These are phyloP conservation scores for Dicentrarchus labrax DNA, from an alignment of 2,113 vertebrate species.

Conservation along the genomic window DNA sequence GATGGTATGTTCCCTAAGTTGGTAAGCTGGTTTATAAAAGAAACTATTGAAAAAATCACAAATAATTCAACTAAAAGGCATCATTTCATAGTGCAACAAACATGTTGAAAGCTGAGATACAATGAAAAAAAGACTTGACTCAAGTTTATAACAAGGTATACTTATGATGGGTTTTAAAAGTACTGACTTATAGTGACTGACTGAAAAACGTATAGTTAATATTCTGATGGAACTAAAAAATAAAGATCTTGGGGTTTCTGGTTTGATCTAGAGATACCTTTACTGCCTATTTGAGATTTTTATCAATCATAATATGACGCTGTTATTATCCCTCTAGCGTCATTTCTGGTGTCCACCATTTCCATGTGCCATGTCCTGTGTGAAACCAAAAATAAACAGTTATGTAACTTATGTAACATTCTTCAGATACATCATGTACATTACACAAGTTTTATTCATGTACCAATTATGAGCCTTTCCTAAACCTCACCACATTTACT, in stretches of 20 bases:
- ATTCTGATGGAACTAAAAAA: not conserved
- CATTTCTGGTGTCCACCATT: too few relatives aligned
- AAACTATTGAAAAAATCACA: slow-evolving; percentile 55
- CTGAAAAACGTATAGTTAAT: not conserved
- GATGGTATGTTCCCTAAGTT: slow-evolving; percentile 56
- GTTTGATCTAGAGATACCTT: not conserved
- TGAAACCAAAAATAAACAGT: too few relatives aligned
- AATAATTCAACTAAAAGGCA: slow-evolving; percentile 47
- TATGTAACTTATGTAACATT: too few relatives aligned
- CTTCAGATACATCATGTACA: too few relatives aligned
- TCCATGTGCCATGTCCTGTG: too few relatives aligned
- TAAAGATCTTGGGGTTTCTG: too few relatives aligned
- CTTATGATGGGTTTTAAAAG: not conserved
- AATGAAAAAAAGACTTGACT: not conserved
- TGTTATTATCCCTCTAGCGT: too few relatives aligned
- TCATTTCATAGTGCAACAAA: slow-evolving; percentile 34
- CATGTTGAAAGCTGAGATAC: slow-evolving; percentile 20
- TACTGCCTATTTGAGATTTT: too few relatives aligned
- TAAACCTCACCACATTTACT: too few relatives aligned
- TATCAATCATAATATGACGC: not conserved
- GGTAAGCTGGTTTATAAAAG: slow-evolving; percentile 68
- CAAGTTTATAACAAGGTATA: not conserved
- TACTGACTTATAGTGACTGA: not conserved
- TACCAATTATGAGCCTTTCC: too few relatives aligned
- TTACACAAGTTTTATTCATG: too few relatives aligned